Percentiles rank a stretch among this genome's conserved stretches.
Conservation (phyloP, 2,797 vertebrate genomes). For the Lepus oiostolus region DNA sequence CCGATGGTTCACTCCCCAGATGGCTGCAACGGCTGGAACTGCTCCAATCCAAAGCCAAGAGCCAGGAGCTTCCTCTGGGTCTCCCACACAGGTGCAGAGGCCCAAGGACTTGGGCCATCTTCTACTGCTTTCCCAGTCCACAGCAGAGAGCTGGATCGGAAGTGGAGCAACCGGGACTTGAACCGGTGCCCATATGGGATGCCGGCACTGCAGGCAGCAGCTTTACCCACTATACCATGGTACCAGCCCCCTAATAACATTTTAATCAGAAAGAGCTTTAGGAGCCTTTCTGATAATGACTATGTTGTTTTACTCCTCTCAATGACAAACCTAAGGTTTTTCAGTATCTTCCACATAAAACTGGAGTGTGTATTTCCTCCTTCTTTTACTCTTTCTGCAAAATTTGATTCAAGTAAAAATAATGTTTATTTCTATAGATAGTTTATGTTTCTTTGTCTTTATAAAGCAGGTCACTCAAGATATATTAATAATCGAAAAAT, state of each 20-base stretch:
- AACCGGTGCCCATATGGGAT: too few relatives aligned
- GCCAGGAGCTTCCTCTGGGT: too few relatives aligned
- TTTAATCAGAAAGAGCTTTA: not conserved
- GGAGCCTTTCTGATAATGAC: not conserved
- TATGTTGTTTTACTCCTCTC: not conserved
- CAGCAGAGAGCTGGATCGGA: too few relatives aligned
- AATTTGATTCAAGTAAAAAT: constrained; percentile 45
- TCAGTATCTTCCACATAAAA: not conserved
- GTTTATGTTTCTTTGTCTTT: constrained; percentile 11
- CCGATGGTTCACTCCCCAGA: too few relatives aligned
- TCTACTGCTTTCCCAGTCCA: too few relatives aligned
- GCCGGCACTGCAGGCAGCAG: too few relatives aligned
- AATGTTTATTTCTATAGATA: not conserved
- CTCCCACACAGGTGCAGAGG: too few relatives aligned
- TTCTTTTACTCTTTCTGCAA: not conserved
- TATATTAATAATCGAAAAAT: not conserved
- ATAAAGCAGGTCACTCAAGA: constrained; percentile 29
- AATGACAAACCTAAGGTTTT: not conserved
- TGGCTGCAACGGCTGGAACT: too few relatives aligned
- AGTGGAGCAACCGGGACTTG: too few relatives aligned
- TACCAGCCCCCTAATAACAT: not conserved
- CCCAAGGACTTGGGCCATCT: too few relatives aligned
- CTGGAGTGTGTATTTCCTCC: not conserved
- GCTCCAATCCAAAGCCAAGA: too few relatives aligned
- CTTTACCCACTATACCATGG: too few relatives aligned